phyloP scores from a whole-genome alignment of 2,113 vertebrate genomes.

The Elanoides forficatus region DNA sequence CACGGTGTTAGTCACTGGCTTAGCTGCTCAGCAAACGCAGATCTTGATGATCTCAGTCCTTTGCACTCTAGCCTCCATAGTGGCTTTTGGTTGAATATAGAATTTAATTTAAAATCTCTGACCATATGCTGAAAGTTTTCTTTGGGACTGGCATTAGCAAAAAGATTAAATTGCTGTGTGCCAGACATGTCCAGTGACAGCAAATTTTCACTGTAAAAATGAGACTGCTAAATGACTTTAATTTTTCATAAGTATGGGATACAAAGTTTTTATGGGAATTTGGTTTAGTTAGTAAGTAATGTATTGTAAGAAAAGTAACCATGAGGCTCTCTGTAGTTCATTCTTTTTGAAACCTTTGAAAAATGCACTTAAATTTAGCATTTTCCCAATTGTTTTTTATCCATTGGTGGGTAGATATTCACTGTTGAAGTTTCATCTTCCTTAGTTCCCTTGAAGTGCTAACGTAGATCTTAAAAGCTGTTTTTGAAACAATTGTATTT shows the following conservation, averaged over 20 bases:
- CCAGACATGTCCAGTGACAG: not conserved
- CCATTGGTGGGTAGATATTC: not conserved
- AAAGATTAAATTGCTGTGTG: not conserved
- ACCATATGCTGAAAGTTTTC: not conserved
- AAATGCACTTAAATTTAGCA: not conserved
- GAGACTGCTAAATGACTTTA: not conserved
- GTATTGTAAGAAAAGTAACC: not conserved
- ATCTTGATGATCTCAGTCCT: not conserved
- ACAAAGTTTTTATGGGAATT: not conserved
- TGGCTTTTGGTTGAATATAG: not conserved
- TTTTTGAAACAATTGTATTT: not conserved
- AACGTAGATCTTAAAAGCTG: not conserved
- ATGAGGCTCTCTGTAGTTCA: not conserved
- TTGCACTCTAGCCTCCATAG: not conserved
- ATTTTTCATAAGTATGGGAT: not conserved
- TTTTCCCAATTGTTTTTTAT: not conserved
- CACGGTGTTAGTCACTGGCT: not conserved
- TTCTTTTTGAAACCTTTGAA: not conserved
- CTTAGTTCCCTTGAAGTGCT: not conserved
- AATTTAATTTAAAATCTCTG: not conserved
- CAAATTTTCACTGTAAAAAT: not conserved
- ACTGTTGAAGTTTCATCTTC: not conserved
- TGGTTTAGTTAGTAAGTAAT: not conserved
- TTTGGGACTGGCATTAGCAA: not conserved
- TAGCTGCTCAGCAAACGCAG: not conserved